Evolutionary conservation across 2,888 invertebrate genomes (phyloP), one percentile per base, ranked within the genome.

Genomic region (Cartodere bifasciata): DNA sequence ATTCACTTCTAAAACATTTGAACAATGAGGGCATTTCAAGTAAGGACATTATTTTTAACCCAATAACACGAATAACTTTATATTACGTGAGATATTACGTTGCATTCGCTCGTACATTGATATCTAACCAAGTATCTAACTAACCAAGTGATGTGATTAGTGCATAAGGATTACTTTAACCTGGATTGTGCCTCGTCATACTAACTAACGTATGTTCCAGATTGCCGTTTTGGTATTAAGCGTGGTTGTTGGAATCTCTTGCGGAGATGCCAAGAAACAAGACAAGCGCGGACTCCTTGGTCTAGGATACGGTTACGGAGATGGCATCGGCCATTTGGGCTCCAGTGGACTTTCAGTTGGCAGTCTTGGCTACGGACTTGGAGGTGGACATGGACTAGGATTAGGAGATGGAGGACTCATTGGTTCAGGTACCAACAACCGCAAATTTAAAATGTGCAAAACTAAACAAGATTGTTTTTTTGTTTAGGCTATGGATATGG

Each of bases 251-350:
- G 33, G 39, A 35, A 36, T 41, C 36, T 40, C 43, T 27, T 39
- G 44, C 31, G 43, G 41, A 34, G 38, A 43, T 28, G 46, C 43
- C 10, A 53, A 54, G 29, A 56, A 55, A 32, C 45, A 47, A 32
- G 51, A 52, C 29, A 56, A 56, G 40, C 46, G 56, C 21, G 56
- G 56, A 4, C 39, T 55, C 10, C 20, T 50, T 13, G 52, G 50
- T 29, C 41, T 52, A 16, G 53, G 52, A 31, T 50, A 52, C 28
- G 46, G 42, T 23, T 34, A 38, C 22, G 46, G 45, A 33, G 32
- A 26, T 27, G 38, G 40, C 16, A 6, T 38, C 13, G 32, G 41
- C 4, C 29, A 34, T 15, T 16, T 35, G n/a, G 48, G 44, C 28
- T 33, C 36, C 35, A 41, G 44, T 24, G n/a, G n/a, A n/a, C n/a